phyloP scores from a whole-genome alignment of 2,888 invertebrate genomes.

The Physocephala rufipes region DNA sequence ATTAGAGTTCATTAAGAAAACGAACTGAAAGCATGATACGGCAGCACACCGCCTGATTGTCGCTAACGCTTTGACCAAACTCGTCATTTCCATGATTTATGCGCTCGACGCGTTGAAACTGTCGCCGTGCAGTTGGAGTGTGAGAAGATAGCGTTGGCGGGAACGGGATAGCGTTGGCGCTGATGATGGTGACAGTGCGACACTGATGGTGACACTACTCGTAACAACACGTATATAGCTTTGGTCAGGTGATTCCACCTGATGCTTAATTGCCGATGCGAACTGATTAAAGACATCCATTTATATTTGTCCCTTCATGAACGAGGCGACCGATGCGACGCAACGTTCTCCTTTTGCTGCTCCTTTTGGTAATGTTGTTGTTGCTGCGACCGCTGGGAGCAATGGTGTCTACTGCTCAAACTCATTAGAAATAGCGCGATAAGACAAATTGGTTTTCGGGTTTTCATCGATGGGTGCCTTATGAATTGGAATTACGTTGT shows the following conservation, averaged over 20 bases:
- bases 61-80: conserved; percentile 25
- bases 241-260: conserved; percentile 38
- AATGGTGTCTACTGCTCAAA: conserved; percentile 59
- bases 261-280: conserved; percentile 55
- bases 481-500: neutral
- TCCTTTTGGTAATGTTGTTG: conserved; percentile 44
- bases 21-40: neutral
- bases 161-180: neutral
- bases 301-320: conserved; percentile 60
- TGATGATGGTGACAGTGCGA: conserved; percentile 4
- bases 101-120: conserved; percentile 43
- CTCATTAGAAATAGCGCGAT: conserved; percentile 62
- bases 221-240: no score
- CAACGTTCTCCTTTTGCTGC: neutral
- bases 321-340: conserved; percentile 46
- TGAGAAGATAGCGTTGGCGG: neutral
- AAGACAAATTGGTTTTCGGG: conserved; percentile 63
- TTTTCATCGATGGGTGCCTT: conserved; percentile 37
- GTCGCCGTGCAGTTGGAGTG: neutral
- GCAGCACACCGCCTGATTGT: neutral
- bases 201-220: conserved; percentile 3
- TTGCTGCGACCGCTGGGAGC: no score
- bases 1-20: conserved; percentile 8
- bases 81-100: conserved; percentile 49
- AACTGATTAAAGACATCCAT: conserved; percentile 62